Evolutionary conservation across 2,888 invertebrate genomes (phyloP).

Genomic region (Andricus quercusramuli): DNA sequence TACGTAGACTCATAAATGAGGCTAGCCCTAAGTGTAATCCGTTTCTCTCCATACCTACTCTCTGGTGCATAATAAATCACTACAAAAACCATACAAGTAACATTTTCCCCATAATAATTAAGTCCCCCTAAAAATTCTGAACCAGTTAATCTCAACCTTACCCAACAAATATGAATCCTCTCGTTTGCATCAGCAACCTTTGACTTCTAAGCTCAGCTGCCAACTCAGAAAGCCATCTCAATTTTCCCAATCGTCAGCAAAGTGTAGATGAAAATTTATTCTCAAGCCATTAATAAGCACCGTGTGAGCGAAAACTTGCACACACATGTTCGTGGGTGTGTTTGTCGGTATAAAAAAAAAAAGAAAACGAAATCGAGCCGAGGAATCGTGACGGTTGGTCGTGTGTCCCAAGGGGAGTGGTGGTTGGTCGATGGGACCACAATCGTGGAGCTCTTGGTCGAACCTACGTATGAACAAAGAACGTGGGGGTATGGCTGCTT

Average conservation of each 20-base stretch:
- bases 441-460: conserved; percentile 49
- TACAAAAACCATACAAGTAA: background rate
- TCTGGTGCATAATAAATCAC: background rate
- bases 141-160: background rate
- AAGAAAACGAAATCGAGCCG: conserved; percentile 61
- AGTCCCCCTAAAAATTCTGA: background rate
- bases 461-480: conserved; percentile 72
- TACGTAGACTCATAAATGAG: conserved; percentile 26
- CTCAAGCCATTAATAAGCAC: conserved; percentile 42
- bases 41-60: background rate
- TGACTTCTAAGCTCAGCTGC: background rate
- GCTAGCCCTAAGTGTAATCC: conserved; percentile 20
- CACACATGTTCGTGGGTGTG: conserved; percentile 50
- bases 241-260: background rate
- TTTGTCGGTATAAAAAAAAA: conserved; percentile 52
- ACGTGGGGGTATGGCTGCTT: conserved; percentile 74
- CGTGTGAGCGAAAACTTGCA: conserved; percentile 44
- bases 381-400: conserved; percentile 70
- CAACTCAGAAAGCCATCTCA: background rate
- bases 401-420: conserved; percentile 74
- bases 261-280: background rate
- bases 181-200: background rate
- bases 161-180: background rate
- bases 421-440: conserved; percentile 69
- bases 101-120: conserved; percentile 9